These are phyloP conservation scores for Haliaeetus leucogaster DNA, from an alignment of 2,113 vertebrate species.

Conservation along the genomic window DNA sequence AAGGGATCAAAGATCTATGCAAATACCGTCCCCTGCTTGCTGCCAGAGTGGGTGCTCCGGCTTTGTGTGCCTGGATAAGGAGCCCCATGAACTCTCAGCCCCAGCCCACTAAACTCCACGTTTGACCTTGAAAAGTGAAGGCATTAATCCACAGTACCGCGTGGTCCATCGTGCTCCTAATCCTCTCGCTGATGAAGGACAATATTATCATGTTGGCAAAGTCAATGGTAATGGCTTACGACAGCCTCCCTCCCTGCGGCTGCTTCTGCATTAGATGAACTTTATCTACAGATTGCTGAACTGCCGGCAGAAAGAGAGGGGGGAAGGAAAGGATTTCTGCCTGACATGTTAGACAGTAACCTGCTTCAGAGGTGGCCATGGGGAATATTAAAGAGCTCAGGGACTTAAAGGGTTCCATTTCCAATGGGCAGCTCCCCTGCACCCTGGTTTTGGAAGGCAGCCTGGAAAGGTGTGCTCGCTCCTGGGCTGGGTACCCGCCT, in stretches of 20 bases:
- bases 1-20: background rate
- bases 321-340: background rate
- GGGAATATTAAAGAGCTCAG: constrained; percentile 14
- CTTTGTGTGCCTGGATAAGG: accelerated
- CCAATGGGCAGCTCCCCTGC: background rate
- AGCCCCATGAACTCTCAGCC: background rate
- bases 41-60: background rate
- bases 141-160: background rate
- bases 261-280: background rate
- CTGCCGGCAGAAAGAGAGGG: accelerated
- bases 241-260: constrained; percentile 29
- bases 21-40: background rate
- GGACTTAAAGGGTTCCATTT: background rate
- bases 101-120: background rate
- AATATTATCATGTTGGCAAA: background rate
- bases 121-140: background rate
- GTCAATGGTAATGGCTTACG: constrained; percentile 27
- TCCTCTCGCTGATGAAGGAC: constrained; percentile 27
- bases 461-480: background rate
- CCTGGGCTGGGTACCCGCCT: background rate
- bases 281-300: constrained; percentile 29
- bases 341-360: constrained; percentile 10
- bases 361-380: background rate
- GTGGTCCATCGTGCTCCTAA: background rate
- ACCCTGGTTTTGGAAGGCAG: background rate